Percentiles rank a stretch among this genome's conserved stretches.
These are phyloP conservation scores for Philypnodon macrostomus DNA, from an alignment of 2,797 vertebrate species.

Conservation along the genomic window DNA sequence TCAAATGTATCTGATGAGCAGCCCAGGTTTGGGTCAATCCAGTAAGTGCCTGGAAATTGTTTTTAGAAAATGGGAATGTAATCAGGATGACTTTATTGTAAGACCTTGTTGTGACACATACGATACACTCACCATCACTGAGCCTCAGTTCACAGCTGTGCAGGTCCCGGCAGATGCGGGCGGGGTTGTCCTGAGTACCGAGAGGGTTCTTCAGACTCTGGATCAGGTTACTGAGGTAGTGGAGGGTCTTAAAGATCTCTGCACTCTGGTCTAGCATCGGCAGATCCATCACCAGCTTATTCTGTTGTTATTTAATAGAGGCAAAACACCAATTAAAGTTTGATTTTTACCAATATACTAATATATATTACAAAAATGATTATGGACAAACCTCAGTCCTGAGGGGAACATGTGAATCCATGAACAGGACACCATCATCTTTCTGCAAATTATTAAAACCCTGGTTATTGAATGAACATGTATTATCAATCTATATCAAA, in stretches of 20 bases:
- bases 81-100: neutral
- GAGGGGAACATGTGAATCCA: conserved; percentile 72
- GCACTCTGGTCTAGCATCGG: conserved; percentile 88
- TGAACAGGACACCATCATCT: conserved; percentile 80
- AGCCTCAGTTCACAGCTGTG: conserved; percentile 95
- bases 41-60: conserved; percentile 85
- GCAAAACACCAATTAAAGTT: neutral
- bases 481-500: neutral
- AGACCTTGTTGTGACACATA: neutral
- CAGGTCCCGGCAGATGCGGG: conserved; percentile 95
- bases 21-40: conserved; percentile 97
- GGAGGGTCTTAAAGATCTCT: conserved; percentile 96
- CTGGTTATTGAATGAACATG: neutral
- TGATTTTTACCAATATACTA: conserved; percentile 9
- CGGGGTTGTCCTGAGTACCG: conserved; percentile 92
- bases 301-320: conserved; percentile 56
- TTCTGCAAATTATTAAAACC: conserved; percentile 66
- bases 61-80: neutral
- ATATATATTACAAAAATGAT: neutral
- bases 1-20: conserved; percentile 93
- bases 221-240: conserved; percentile 98
- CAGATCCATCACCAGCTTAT: conserved; percentile 82
- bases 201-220: conserved; percentile 96
- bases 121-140: conserved; percentile 80
- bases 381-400: conserved; percentile 81